Evolutionary conservation across 1,140 invertebrate species (phyloP), one percentile per base, ranked within the genome.

Genomic region (Drosophila pallidifrons): DNA sequence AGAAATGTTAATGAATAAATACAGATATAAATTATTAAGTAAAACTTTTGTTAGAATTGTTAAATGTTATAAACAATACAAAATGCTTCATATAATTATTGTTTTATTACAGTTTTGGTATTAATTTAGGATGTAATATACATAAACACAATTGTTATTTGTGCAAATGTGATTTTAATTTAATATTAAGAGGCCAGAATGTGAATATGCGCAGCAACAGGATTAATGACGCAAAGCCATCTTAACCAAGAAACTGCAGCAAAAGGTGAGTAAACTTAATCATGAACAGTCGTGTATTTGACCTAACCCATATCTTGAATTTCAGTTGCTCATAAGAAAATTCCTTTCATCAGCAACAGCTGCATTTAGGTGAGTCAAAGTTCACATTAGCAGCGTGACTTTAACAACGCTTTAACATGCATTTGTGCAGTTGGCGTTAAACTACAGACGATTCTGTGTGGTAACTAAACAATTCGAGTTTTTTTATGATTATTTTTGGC

Each of bases 401-500:
- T 52, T 15, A 54, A 54, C 51, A 54, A 0, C 6, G 28, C n/a
- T 35, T 54, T 54, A 54, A 35, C 51, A 54, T 49, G 11, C 47
- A 49, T 25, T 25, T 25, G 51, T 54, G n/a, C 51, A 35, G 2
- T 49, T 28, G 1, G 2, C 20, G 51, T 35, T 1, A 8, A 54
- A 35, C n/a, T 5, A 3, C n/a, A 3, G 6, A 15, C 8, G 0
- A n/a, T 32, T 54, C 30, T 54, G 5, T 32, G n/a, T 6, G 30
- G n/a, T 28, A 54, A 32, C n/a, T 52, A 32, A 30, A 13, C n/a
- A 8, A 15, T 49, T 32, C n/a, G 35, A 3, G 13, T 0, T 13
- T 20, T 25, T 47, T 60, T 60, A 7, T 52, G 38, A 47, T n/a
- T 28, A 20, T 35, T 61, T 47, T 16, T 25, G 46, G 46, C 10